Conservation (phyloP, 2,797 vertebrate genomes). For the Balearica regulorum region DNA sequence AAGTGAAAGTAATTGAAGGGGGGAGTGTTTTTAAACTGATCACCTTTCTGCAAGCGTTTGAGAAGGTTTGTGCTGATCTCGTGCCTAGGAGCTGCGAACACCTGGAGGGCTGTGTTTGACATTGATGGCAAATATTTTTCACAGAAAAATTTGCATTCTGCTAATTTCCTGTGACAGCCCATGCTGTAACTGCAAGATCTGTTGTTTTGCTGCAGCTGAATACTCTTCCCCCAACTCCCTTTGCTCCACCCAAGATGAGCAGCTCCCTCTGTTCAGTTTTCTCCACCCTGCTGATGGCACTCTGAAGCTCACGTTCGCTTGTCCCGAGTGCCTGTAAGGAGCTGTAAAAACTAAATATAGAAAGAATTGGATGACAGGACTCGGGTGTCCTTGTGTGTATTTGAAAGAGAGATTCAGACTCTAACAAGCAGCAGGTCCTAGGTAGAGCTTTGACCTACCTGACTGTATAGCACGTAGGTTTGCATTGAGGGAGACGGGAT, state of each 20-base stretch:
- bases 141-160: not conserved
- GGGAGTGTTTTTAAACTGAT: not conserved
- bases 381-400: not conserved
- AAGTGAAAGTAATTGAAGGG: not conserved
- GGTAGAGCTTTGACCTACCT: not conserved
- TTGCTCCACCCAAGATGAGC: not conserved
- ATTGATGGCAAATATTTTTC: not conserved
- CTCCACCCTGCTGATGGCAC: not conserved
- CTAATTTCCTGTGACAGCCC: not conserved
- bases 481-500: not conserved
- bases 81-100: not conserved
- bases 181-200: not conserved
- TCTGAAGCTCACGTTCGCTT: not conserved
- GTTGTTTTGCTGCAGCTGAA: not conserved
- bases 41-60: not conserved
- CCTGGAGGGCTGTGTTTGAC: not conserved
- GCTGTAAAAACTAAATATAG: not conserved
- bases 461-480: rapidly evolving
- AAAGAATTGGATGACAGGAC: not conserved
- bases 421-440: not conserved
- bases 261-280: not conserved
- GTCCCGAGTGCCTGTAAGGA: not conserved
- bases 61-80: not conserved
- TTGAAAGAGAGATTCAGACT: not conserved
- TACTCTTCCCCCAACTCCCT: not conserved